phyloP scores from a whole-genome alignment of 2,888 invertebrate species.

The Cephus pulcher region DNA sequence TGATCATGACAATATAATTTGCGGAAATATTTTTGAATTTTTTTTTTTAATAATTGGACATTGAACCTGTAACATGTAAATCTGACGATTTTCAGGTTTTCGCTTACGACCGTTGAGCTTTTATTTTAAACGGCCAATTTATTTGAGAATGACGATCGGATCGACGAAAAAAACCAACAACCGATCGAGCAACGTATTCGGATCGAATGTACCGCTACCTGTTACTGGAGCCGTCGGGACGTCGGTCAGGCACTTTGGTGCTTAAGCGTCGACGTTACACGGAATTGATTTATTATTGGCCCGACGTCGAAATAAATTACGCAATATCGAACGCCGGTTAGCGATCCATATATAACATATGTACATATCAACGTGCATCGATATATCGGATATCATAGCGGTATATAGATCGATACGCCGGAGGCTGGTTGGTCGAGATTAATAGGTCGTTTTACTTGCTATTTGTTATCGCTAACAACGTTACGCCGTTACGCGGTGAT shows the following conservation, averaged over 20 bases:
- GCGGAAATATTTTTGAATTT: too few relatives aligned
- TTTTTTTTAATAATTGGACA: neutral
- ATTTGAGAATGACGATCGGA: neutral
- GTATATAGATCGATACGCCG: neutral
- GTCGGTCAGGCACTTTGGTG: neutral
- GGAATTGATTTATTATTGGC: neutral
- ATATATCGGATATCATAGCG: neutral
- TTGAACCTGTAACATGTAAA: neutral
- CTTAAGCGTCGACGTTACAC: neutral
- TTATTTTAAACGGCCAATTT: neutral
- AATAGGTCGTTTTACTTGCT: slow-evolving; percentile 15
- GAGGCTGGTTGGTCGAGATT: neutral
- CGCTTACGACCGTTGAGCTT: rapidly evolving
- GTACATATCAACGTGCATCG: neutral
- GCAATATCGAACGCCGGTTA: neutral
- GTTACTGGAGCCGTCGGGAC: neutral
- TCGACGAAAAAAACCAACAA: neutral
- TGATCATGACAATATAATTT: too few relatives aligned
- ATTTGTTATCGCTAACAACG: slow-evolving; percentile 19
- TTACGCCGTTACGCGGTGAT: neutral
- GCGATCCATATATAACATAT: neutral
- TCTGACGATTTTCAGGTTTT: neutral
- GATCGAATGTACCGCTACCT: neutral
- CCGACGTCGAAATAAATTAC: neutral
- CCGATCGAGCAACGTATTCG: neutral